Evolutionary conservation across 2,888 invertebrate species (phyloP), one percentile per base, ranked within the genome.

Genomic region (Hofmannophila pseudospretella): DNA sequence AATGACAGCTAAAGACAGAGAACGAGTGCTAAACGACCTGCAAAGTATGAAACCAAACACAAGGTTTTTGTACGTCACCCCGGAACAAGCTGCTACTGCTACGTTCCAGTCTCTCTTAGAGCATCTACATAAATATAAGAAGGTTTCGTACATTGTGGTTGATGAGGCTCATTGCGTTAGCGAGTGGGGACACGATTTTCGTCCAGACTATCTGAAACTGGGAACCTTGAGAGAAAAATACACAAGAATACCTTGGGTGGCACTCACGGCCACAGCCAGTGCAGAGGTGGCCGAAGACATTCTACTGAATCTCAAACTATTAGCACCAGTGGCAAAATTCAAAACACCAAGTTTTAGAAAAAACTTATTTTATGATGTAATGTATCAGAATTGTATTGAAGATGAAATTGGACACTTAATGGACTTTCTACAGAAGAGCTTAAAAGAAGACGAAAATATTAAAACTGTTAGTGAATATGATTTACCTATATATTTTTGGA

Each of bases 151-250:
- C 72, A 91, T 99, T 55, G 93, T 98, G 12, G 94, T 99, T 7
- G 99, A 99, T 79, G 99, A 99, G 85, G 98, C 97, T 1, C 98
- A 98, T 79, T 98, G 98, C 84, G 96, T 99, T 0, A 97, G 97
- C 58, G 95, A 99, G 60, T 99, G 99, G 99, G 99, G 99, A 0
- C 99, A 99, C 79, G 98, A 99, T 76, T 99, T 99, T 72, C 89
- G 97, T 4, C 97, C 97, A 0, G 96, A 97, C 74, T 99, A 98
- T 72, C 88, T 98, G 12, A 96, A 96, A 73, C 82, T 99, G 13
- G 96, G 97, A 8, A 56, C 70, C 35, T 53, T 86, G 27, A 62
- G 85, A 54, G 86, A 85, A 42, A 67, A 65, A 45, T 92, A 93
- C 66, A 89, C 89, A 36, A 84, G 89, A 36, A 89, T 96, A 41